Evolutionary conservation across 1,140 invertebrate species (phyloP).

Genomic region (Pseudomyrmex flavicornis): DNA sequence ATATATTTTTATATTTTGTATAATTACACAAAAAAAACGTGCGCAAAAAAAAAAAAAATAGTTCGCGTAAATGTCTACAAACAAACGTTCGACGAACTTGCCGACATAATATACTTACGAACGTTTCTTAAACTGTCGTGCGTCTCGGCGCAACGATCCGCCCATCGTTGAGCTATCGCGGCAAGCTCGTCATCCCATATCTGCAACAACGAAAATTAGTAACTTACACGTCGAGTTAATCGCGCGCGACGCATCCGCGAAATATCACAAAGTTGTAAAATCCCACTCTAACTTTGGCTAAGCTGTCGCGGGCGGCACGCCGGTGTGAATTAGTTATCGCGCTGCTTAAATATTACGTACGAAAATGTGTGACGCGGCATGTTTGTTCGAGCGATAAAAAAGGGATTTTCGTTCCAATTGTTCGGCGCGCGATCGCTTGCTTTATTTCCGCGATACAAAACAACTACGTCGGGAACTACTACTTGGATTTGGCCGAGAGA

Average conservation of each 20-base stretch:
- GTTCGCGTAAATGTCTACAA: not conserved
- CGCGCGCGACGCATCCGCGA: not conserved
- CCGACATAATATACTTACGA: constrained; percentile 84
- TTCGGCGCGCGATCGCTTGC: too few relatives aligned
- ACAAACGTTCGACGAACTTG: constrained; percentile 3
- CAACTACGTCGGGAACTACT: too few relatives aligned
- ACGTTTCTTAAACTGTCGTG: constrained; percentile 89
- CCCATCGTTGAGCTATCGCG: constrained; percentile 92
- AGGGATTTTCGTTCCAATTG: too few relatives aligned
- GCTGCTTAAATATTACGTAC: too few relatives aligned
- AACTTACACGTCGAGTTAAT: constrained; percentile 11
- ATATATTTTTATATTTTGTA: too few relatives aligned
- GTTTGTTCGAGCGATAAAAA: too few relatives aligned
- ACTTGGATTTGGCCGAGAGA: not conserved
- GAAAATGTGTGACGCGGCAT: too few relatives aligned
- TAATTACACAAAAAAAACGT: too few relatives aligned
- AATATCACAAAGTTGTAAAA: not conserved
- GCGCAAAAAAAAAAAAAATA: too few relatives aligned
- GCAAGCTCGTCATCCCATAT: constrained; percentile 96
- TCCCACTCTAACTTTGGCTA: not conserved
- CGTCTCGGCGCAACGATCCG: constrained; percentile 90
- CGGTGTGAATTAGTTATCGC: not conserved
- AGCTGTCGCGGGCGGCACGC: not conserved
- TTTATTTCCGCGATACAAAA: too few relatives aligned
- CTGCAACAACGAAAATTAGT: constrained; percentile 81